phyloP scores from a whole-genome alignment of 1,140 invertebrate species.

The Eulimnadia texana region DNA sequence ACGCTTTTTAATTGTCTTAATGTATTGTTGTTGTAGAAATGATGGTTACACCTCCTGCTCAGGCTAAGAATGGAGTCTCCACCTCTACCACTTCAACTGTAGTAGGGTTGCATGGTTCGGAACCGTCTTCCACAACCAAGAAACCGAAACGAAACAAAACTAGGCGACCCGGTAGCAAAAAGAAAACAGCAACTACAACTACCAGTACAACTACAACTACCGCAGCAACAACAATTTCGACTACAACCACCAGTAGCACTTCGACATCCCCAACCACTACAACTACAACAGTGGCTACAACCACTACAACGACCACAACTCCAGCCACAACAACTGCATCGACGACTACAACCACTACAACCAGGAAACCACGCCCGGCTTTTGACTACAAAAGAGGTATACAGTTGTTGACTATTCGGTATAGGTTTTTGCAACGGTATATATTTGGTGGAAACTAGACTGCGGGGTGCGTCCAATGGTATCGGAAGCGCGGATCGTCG shows the following conservation, averaged over 20 bases:
- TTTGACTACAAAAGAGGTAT: constrained; percentile 47
- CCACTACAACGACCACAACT: constrained; percentile 6
- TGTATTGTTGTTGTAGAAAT: neutral
- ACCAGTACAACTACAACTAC: neutral
- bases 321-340: constrained; percentile 14
- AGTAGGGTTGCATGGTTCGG: too few relatives aligned
- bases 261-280: constrained; percentile 16
- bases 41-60: neutral
- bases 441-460: constrained; percentile 36
- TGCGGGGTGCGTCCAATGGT: constrained; percentile 70
- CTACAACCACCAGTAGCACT: constrained; percentile 11
- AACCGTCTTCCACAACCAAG: neutral
- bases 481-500: constrained; percentile 62
- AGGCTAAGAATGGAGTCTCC: too few relatives aligned
- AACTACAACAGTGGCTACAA: constrained; percentile 5
- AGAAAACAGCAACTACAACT: constrained; percentile 9
- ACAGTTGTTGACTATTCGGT: constrained; percentile 22
- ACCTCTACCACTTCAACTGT: too few relatives aligned
- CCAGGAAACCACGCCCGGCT: neutral
- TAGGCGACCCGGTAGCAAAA: neutral
- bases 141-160: neutral
- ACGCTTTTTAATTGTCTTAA: neutral
- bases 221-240: constrained; percentile 4
- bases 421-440: constrained; percentile 1
- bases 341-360: constrained; percentile 20